These are phyloP conservation scores for Caranx melampygus DNA, from an alignment of 2,113 vertebrate species.

Conservation along the genomic window DNA sequence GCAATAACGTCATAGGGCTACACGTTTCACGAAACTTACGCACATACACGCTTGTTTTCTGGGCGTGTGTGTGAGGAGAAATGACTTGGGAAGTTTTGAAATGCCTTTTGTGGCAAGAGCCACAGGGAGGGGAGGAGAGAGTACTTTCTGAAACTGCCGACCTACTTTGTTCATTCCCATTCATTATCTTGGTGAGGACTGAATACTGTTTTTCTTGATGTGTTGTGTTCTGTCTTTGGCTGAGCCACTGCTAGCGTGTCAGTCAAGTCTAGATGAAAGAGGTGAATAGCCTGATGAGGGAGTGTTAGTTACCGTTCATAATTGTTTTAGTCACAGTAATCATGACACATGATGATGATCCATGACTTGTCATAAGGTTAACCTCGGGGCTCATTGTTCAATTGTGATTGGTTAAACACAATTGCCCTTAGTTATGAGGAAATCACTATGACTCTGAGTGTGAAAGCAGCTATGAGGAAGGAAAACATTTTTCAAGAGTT, in stretches of 20 bases:
- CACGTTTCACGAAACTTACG: conserved; percentile 48
- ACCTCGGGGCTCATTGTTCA: background rate
- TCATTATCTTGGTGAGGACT: conserved; percentile 7
- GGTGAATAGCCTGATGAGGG: background rate
- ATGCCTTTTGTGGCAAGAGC: conserved; percentile 48
- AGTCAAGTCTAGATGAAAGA: conserved; percentile 7
- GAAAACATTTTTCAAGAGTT: background rate
- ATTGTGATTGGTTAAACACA: background rate
- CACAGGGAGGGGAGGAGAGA: background rate
- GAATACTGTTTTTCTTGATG: background rate
- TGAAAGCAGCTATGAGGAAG: background rate
- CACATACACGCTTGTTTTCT: conserved; percentile 36
- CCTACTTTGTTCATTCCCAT: conserved; percentile 21
- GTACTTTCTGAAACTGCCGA: conserved; percentile 15
- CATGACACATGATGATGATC: background rate
- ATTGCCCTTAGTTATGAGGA: background rate
- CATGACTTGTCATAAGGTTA: background rate
- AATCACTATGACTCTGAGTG: background rate
- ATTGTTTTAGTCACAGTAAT: conserved; percentile 8
- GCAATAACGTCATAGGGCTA: conserved; percentile 46
- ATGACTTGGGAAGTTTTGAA: conserved; percentile 50
- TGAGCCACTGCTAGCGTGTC: conserved; percentile 2
- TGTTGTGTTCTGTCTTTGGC: conserved; percentile 13
- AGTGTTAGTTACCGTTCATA: background rate
- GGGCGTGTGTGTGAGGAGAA: conserved; percentile 25